Percentiles rank a stretch among this genome's conserved stretches.
These are phyloP conservation scores for Meriones unguiculatus DNA, from an alignment of 2,113 vertebrate genomes.

Conservation along the genomic window DNA sequence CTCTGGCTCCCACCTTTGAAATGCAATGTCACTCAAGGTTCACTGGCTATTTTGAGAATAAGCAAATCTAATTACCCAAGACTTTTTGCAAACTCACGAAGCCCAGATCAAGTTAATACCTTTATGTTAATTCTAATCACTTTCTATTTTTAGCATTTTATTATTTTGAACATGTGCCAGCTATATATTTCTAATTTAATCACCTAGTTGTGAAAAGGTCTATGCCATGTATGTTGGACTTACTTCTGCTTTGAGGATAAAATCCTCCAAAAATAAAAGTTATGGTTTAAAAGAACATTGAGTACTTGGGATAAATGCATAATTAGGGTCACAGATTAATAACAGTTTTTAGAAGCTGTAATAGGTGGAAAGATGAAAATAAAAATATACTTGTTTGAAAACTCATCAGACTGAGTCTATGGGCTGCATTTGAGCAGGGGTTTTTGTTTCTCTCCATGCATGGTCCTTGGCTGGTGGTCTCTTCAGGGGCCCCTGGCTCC, in stretches of 20 bases:
- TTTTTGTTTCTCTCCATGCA: too few species aligned
- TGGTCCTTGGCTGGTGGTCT: too few species aligned
- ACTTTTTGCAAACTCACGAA: constrained; percentile 69
- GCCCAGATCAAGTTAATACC: constrained; percentile 62
- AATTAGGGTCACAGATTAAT: constrained; percentile 22
- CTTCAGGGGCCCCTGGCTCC: too few species aligned
- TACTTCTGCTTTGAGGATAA: constrained; percentile 54
- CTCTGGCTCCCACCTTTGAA: constrained; percentile 68
- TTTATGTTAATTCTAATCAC: constrained; percentile 75
- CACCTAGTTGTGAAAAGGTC: constrained; percentile 11
- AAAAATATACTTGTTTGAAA: constrained; percentile 55
- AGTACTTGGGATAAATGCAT: constrained; percentile 23
- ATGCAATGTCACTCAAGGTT: constrained; percentile 73
- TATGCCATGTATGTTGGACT: background rate
- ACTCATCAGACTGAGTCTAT: background rate
- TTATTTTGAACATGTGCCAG: constrained; percentile 68
- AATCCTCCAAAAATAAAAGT: constrained; percentile 39
- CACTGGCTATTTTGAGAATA: constrained; percentile 74
- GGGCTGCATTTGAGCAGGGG: too few species aligned
- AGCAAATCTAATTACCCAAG: constrained; percentile 80
- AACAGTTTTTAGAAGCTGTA: background rate
- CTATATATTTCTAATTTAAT: constrained; percentile 68
- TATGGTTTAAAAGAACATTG: constrained; percentile 2
- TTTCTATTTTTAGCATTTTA: constrained; percentile 71
- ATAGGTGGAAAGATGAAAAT: background rate